Evolutionary conservation across 2,113 vertebrate species (phyloP), one percentile per base, ranked within the genome.

Genomic region (Ceyx melanurus): DNA sequence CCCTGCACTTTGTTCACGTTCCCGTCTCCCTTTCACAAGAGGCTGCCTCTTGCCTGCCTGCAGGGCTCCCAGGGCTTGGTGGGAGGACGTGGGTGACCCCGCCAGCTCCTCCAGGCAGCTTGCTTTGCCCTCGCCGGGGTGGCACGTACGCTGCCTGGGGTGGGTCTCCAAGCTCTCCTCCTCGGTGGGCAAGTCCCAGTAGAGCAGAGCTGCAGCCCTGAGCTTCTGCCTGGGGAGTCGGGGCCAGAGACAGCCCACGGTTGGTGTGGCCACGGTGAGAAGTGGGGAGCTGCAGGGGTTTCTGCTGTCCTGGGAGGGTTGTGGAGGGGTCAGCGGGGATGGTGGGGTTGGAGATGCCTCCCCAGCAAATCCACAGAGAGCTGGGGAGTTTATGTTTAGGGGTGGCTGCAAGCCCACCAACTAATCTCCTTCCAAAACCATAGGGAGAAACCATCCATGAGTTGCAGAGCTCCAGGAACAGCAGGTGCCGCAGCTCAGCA

Each of bases 41-140:
- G 89, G 60, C 57, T 76, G 82, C 82, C 81, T 96, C 82, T 97
- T 97, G 95, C 25, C 79, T 88, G 82, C 97, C 96, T 5, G 1
- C 13, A 54, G 73, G 78, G 82, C 72, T 92, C 5, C 7, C 5
- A 51, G 78, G 72, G 66, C 78, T 83, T 13, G 48, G 54, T 60
- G 58, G 29, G 48, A 80, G 94, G 35, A 74, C 15, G 6, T 42
- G 40, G 79, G 73, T 75, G 64, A 94, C 83, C 62, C 66, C 2
- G 0, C 6, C 5, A 46, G 28, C 29, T 65, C 50, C 86, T 33
- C 37, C 65, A 25, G 68, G 82, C 68, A 4, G 14, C 13, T 18
- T 11, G 67, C 78, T 84, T 88, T 92, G 48, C 42, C 83, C 74
- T 92, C 73, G 57, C 15, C 19, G 1, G 28, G 42, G 15, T 75